Conservation (phyloP, 2,888 invertebrate genomes). For the Nymphalis polychloros region DNA sequence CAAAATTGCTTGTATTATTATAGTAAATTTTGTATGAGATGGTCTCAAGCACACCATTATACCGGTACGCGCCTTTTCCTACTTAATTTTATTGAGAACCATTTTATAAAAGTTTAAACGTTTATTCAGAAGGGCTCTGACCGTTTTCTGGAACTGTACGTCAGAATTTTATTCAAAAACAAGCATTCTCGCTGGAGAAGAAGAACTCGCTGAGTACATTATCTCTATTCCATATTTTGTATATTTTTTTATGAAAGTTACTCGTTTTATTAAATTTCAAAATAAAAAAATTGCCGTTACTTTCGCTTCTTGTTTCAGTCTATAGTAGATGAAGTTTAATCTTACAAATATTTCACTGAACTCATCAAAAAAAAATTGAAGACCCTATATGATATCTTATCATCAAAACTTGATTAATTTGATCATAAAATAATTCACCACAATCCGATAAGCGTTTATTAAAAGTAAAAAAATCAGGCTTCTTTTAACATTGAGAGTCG, state of each 20-base stretch:
- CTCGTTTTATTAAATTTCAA: too few relatives aligned
- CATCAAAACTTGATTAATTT: too few relatives aligned
- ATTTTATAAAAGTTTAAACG: slow-evolving; percentile 30
- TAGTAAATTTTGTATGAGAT: slow-evolving; percentile 38
- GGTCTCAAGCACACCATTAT: slow-evolving; percentile 37
- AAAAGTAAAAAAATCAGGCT: not conserved
- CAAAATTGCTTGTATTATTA: slow-evolving; percentile 34
- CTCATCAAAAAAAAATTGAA: too few relatives aligned
- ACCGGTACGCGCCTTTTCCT: slow-evolving; percentile 29
- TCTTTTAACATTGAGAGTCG: not conserved
- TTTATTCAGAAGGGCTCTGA: slow-evolving; percentile 27
- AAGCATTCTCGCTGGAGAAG: not conserved
- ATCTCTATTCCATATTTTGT: too few relatives aligned
- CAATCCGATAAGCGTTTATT: not conserved
- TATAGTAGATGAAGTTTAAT: too few relatives aligned
- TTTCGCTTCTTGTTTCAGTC: too few relatives aligned
- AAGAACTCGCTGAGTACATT: not conserved
- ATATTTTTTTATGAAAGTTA: too few relatives aligned
- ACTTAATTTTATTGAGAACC: slow-evolving; percentile 33
- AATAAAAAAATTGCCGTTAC: too few relatives aligned
- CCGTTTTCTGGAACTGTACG: slow-evolving; percentile 24
- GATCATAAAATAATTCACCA: not conserved
- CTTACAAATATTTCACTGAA: too few relatives aligned
- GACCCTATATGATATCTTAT: too few relatives aligned
- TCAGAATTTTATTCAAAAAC: slow-evolving; percentile 18